phyloP scores from a whole-genome alignment of 2,113 vertebrate genomes.

The Pterocles burchelli region DNA sequence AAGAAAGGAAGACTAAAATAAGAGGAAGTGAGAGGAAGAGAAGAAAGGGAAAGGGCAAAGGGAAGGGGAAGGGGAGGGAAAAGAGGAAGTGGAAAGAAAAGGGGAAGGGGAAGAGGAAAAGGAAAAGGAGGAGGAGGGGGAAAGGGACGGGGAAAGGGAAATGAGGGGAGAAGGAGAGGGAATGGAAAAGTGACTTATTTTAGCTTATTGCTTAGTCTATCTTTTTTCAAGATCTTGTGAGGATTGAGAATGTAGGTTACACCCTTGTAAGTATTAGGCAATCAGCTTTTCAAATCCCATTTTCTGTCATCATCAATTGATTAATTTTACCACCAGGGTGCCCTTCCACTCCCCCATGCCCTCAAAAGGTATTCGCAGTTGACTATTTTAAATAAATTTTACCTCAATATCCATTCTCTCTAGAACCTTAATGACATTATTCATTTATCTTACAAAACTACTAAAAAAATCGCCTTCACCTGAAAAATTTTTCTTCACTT shows the following conservation, averaged over 20 bases:
- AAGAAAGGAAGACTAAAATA: too few species aligned
- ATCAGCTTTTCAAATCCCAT: not conserved
- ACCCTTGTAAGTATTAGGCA: not conserved
- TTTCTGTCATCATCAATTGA: not conserved
- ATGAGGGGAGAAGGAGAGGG: too few species aligned
- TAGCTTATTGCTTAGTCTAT: constrained; percentile 57
- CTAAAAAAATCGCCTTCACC: constrained; percentile 64
- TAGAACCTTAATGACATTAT: constrained; percentile 69
- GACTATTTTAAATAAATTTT: constrained; percentile 65
- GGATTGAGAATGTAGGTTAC: constrained; percentile 9
- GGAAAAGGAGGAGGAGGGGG: too few species aligned
- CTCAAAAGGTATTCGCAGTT: constrained; percentile 31
- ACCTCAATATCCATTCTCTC: constrained; percentile 69
- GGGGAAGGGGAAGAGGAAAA: too few species aligned
- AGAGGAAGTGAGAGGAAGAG: too few species aligned
- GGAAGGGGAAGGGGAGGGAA: too few species aligned
- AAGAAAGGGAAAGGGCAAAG: not conserved
- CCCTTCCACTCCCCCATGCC: not conserved
- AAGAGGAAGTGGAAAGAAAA: too few species aligned
- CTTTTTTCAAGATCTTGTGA: constrained; percentile 38
- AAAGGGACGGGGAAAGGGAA: not conserved
- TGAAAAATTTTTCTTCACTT: constrained; percentile 66
- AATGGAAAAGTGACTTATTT: not conserved
- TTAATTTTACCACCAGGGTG: not conserved
- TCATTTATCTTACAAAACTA: constrained; percentile 73